Conservation (phyloP, 1,140 invertebrate species). For the Maniola jurtina region DNA sequence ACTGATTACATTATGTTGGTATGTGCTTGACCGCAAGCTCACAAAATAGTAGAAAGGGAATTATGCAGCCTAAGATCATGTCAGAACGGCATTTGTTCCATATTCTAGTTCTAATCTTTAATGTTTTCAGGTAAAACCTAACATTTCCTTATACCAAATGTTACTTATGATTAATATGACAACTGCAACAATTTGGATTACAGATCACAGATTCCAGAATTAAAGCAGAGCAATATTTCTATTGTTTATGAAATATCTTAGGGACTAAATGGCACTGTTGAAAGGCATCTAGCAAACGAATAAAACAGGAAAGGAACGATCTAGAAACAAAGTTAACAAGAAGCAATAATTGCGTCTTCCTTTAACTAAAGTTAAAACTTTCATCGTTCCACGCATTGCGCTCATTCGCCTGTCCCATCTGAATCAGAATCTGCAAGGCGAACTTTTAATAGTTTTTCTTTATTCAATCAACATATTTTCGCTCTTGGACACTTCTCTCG, state of each 20-base stretch:
- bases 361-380: constrained; percentile 43
- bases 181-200: background rate
- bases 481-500: constrained; percentile 71
- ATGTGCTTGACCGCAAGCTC: no score
- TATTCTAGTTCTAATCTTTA: no score
- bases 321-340: constrained; percentile 37
- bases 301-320: constrained; percentile 26
- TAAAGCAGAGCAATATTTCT: background rate
- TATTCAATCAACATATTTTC: constrained; percentile 79
- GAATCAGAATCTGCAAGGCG: constrained; percentile 59
- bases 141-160: no score
- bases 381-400: constrained; percentile 55
- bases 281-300: constrained; percentile 24
- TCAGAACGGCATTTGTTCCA: no score
- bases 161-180: no score
- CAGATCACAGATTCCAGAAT: background rate
- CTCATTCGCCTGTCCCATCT: constrained; percentile 52
- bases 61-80: no score
- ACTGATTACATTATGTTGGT: no score
- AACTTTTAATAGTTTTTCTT: constrained; percentile 78
- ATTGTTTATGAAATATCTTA: background rate
- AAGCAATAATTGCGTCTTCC: constrained; percentile 35
- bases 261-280: background rate
- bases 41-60: no score
- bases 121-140: no score